Evolutionary conservation across 2,888 invertebrate genomes (phyloP).

Genomic region (Acleris emargana): DNA sequence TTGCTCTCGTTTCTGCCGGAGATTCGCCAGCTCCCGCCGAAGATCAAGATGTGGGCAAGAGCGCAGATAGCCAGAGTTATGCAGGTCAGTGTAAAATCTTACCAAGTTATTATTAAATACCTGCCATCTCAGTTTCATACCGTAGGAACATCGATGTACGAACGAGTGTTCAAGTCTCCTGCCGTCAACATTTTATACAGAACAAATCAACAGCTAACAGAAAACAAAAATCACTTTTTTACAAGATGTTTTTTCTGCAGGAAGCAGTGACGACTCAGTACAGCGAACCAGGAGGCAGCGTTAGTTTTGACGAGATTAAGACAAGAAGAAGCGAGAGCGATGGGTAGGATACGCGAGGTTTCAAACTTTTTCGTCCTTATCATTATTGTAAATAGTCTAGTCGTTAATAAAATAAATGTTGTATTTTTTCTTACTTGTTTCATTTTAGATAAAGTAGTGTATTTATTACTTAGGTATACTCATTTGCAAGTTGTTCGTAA

Average conservation of each 20-base stretch:
- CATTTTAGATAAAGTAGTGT: too few species aligned
- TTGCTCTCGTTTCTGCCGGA: slow-evolving; percentile 74
- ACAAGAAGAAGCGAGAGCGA: slow-evolving; percentile 54
- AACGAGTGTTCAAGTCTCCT: too few species aligned
- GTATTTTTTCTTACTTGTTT: too few species aligned
- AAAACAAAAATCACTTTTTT: neutral
- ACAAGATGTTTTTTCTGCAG: slow-evolving; percentile 6
- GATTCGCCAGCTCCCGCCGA: slow-evolving; percentile 68
- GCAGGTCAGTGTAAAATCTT: slow-evolving; percentile 57
- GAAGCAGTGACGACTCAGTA: slow-evolving; percentile 64
- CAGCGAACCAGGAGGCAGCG: slow-evolving; percentile 49
- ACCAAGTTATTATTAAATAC: too few species aligned
- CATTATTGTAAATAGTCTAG: neutral
- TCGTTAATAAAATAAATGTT: too few species aligned
- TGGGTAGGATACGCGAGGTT: slow-evolving; percentile 36
- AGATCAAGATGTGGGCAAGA: slow-evolving; percentile 77
- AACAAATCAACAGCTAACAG: too few species aligned
- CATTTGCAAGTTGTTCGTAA: too few species aligned
- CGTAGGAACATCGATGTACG: too few species aligned
- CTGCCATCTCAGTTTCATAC: too few species aligned
- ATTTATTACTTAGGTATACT: too few species aligned
- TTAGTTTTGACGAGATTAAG: slow-evolving; percentile 48
- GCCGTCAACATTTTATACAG: too few species aligned
- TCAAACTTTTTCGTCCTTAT: neutral
- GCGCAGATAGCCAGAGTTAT: slow-evolving; percentile 74